Evolutionary conservation across 2,888 invertebrate species (phyloP).

Genomic region (Eristalis intricaria): DNA sequence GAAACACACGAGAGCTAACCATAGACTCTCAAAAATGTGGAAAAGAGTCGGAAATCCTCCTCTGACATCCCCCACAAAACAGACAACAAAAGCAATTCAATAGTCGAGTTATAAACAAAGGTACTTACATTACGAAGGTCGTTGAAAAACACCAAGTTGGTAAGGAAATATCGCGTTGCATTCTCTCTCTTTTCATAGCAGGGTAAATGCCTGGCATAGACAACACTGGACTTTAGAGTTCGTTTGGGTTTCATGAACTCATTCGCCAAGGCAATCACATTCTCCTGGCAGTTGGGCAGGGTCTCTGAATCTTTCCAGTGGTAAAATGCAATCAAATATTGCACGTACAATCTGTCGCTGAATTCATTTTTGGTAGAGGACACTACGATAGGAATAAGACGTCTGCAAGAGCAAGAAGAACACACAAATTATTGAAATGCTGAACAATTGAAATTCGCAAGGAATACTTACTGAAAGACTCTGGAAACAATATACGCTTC

Average conservation of each 20-base stretch:
- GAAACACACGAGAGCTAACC: no score
- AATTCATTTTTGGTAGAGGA: slow-evolving; percentile 36
- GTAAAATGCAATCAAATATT: slow-evolving; percentile 56
- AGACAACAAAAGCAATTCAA: background rate
- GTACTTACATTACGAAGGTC: slow-evolving; percentile 57
- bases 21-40: no score
- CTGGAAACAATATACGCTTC: slow-evolving; percentile 36
- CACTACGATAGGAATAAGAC: slow-evolving; percentile 29
- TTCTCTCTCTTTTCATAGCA: slow-evolving; percentile 34
- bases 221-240: slow-evolving; percentile 12
- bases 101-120: background rate
- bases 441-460: background rate
- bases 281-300: slow-evolving; percentile 32
- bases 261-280: slow-evolving; percentile 33
- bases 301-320: slow-evolving; percentile 54
- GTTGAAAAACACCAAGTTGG: slow-evolving; percentile 50
- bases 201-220: slow-evolving; percentile 49
- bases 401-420: slow-evolving; percentile 18
- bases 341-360: slow-evolving; percentile 46
- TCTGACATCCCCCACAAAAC: background rate
- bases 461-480: slow-evolving; percentile 42
- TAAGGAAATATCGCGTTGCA: slow-evolving; percentile 52
- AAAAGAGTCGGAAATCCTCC: no score
- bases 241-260: slow-evolving; percentile 49
- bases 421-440: background rate